Evolutionary conservation across 2,797 vertebrate genomes (phyloP).

Genomic region (Alectoris magna): DNA sequence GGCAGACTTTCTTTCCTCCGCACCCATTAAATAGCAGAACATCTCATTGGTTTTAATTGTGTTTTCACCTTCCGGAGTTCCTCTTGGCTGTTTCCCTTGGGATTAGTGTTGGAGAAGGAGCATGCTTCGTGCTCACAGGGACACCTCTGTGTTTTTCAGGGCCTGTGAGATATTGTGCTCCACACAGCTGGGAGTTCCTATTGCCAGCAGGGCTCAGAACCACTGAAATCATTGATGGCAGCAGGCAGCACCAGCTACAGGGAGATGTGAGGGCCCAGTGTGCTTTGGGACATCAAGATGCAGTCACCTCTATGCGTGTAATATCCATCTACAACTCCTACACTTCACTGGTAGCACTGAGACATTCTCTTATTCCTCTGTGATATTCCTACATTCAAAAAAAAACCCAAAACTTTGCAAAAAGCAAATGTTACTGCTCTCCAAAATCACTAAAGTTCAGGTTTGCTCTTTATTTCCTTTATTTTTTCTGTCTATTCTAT

Average conservation of each 20-base stretch:
- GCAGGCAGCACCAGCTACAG: neutral
- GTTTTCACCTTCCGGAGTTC: conserved; percentile 19
- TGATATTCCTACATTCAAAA: neutral
- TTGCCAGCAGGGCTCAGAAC: neutral
- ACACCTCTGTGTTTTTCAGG: neutral
- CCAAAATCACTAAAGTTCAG: neutral
- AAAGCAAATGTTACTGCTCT: neutral
- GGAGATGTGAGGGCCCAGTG: accelerated
- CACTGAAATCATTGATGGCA: neutral
- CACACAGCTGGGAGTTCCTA: neutral
- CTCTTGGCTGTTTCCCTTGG: conserved; percentile 29
- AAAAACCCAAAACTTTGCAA: neutral
- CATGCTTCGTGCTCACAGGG: neutral
- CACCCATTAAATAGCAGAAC: conserved; percentile 8
- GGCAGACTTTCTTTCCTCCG: neutral
- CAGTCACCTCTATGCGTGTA: neutral
- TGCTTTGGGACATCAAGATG: neutral
- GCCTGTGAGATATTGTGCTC: neutral
- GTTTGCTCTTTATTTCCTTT: neutral
- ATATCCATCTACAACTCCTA: neutral
- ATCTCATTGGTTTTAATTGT: conserved; percentile 38
- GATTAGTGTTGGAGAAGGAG: accelerated
- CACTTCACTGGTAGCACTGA: neutral
- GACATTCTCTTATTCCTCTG: neutral
- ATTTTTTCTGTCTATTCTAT: neutral